Base-by-base conservation (phyloP, 2,113 vertebrate species). In the Nesoenas mayeri region DNA sequence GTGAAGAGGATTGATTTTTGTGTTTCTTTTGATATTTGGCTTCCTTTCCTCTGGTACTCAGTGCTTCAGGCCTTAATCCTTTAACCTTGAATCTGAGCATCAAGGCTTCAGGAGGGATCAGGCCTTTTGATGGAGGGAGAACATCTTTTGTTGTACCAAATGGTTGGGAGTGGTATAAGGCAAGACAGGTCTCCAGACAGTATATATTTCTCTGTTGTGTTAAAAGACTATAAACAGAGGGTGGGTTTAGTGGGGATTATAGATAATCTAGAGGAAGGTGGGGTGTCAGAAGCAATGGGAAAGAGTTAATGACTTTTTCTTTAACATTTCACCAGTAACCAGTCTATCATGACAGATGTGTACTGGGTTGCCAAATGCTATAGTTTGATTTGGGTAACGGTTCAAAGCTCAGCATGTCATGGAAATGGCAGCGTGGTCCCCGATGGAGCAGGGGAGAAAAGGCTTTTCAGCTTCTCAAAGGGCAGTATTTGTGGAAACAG, bases 1-100 rank as follows among this genome's bases (percentile, higher is more conserved):
- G 91, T 87, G 94, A 97, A 95, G 74, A 94, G 96, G 97, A 97
- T 98, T 98, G 97, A 97, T 97, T 98, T 97, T 95, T 95, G 69
- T 96, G 85, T 97, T 98, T 83, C 94, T 98, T 97, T 97, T 97
- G 80, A 95, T 97, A 74, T 96, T 95, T 97, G 94, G 70, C 93
- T 91, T 97, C 91, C 96, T 97, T 95, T 96, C 83, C 87, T 96
- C 96, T 92, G 88, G 72, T 96, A 92, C 78, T 94, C 75, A 81
- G 34, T 81, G 71, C 93, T 97, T 89, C 74, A 78, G 96, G 73
- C 95, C 84, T 97, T 97, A 98, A 97, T 97, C 92, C 82, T 96
- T 96, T 97, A 97, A 97, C 97, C 97, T 97, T 97, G 96, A 97
- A 89, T 96, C 79, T 53, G 38, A 97, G 78, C 74, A 70, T 94